Base-by-base conservation (phyloP, 2,888 invertebrate genomes). In the Neoascia interrupta region DNA sequence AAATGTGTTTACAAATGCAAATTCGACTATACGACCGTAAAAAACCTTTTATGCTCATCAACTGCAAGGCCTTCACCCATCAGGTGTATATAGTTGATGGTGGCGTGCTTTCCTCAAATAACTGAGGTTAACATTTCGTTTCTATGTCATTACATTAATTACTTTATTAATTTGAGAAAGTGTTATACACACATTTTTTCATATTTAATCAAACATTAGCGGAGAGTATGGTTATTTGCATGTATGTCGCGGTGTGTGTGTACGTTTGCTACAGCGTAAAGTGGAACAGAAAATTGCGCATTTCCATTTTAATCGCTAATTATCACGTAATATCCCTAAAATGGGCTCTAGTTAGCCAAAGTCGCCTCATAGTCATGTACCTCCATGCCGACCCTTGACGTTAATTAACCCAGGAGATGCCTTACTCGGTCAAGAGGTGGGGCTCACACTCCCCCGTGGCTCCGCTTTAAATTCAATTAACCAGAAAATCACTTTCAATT, bases 401-500 rank as follows among this genome's bases (percentile, higher is more conserved):
- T 6, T 13, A 11, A 5, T n/a, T 41, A 11, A 53, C 47, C 36
- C 16, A 58, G 15, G 26, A 15, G n/a, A n/a, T n/a, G n/a, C 6
- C 26, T 26, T 26, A 26, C 26, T 19, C 28, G 28, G 16, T 10
- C 41, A 6, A n/a, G 15, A 26, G 4, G 15, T 15, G 15, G n/a
- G 36, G n/a, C 3, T 19, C 6, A 5, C 28, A 1, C 21, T 11
- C 3, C 21, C n/a, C 21, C 10, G 11, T 41, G 6, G 41, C 19
- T 54, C 85, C 86, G 86, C 85, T 87, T 87, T 86, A 86, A 86
- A 87, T 87, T 87, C 87, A 87, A 87, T 87, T 87, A 87, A 87
- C 85, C 87, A 85, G 84, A 86, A 87, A 87, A 87, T 87, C 87
- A 87, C 86, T 86, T 83, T 85, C 84, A 85, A 85, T 84, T 84